These are phyloP conservation scores for Alexandromys fortis DNA, from an alignment of 2,113 vertebrate species.

Conservation along the genomic window DNA sequence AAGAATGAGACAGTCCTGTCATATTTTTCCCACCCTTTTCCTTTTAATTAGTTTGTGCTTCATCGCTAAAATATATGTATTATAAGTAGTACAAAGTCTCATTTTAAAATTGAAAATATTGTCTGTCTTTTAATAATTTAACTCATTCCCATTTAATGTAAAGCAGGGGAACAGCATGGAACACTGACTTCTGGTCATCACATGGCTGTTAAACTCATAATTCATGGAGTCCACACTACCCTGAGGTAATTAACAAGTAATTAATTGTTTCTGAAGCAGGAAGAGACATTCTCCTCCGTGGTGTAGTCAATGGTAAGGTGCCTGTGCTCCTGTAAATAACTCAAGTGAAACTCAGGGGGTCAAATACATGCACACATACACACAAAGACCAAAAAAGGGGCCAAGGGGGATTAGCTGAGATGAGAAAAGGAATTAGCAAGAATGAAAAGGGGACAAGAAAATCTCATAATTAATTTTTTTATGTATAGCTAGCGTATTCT, in stretches of 20 bases:
- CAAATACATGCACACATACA: not conserved
- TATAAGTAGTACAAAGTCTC: not conserved
- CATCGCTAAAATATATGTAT: not conserved
- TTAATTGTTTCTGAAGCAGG: not conserved
- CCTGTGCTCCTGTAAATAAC: not conserved
- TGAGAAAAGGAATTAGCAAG: not conserved
- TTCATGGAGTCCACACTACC: too few relatives aligned
- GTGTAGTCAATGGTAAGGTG: not conserved
- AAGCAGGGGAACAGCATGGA: not conserved
- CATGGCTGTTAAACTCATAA: not conserved
- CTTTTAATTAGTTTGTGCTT: not conserved
- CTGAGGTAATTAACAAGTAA: not conserved
- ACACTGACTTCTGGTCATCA: not conserved
- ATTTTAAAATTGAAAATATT: not conserved
- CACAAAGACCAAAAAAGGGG: not conserved
- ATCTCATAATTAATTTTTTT: not conserved
- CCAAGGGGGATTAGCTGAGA: not conserved
- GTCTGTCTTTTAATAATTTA: not conserved
- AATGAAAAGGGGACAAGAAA: not conserved
- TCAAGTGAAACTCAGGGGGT: not conserved
- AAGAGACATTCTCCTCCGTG: not conserved
- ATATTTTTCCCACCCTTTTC: not conserved
- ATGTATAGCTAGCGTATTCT: not conserved
- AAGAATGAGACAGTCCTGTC: not conserved
- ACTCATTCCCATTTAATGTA: not conserved